A percentile compares a stretch with the other conserved stretches of the same genome.
phyloP scores from a whole-genome alignment of 2,113 vertebrate species.

The Furnarius figulus region DNA sequence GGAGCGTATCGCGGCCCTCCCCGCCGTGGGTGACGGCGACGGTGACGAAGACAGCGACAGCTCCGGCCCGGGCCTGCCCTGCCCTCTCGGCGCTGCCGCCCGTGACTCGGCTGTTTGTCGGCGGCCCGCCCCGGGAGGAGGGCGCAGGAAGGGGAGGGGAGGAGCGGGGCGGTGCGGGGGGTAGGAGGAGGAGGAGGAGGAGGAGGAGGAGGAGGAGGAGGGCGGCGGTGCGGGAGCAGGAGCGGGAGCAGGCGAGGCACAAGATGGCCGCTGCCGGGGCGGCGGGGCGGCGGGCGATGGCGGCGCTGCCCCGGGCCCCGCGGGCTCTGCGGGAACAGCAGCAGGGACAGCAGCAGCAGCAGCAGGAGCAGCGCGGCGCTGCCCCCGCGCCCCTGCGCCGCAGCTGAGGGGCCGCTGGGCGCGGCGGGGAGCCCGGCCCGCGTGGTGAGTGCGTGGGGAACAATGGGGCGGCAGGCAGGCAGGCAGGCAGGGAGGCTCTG shows the following conservation, averaged over 20 bases:
- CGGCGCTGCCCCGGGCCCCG: conserved; percentile 19
- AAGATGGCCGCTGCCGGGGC: conserved; percentile 81
- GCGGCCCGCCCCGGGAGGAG: not conserved
- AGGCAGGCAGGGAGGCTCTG: no score
- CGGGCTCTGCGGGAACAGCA: not conserved
- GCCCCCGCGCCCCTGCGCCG: conserved; percentile 47
- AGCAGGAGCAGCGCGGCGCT: not conserved
- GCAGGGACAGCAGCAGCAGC: not conserved
- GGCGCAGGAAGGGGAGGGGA: conserved; percentile 9
- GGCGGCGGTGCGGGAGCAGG: not conserved
- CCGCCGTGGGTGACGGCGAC: accelerated
- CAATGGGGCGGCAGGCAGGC: not conserved
- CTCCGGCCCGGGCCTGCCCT: accelerated
- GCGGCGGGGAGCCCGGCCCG: conserved; percentile 62
- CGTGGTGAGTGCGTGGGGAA: conserved; percentile 69
- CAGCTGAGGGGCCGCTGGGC: conserved; percentile 69
- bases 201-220: no score
- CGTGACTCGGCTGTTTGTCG: not conserved
- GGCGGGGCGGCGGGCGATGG: conserved; percentile 34
- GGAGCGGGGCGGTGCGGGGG: not conserved
- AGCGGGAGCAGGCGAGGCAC: conserved; percentile 38
- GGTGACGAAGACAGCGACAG: no score
- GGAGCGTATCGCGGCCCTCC: accelerated
- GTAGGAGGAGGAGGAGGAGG: no score
- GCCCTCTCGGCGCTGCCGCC: accelerated